Conservation (phyloP, 1,140 invertebrate genomes). For the Drosophila sturtevanti region DNA sequence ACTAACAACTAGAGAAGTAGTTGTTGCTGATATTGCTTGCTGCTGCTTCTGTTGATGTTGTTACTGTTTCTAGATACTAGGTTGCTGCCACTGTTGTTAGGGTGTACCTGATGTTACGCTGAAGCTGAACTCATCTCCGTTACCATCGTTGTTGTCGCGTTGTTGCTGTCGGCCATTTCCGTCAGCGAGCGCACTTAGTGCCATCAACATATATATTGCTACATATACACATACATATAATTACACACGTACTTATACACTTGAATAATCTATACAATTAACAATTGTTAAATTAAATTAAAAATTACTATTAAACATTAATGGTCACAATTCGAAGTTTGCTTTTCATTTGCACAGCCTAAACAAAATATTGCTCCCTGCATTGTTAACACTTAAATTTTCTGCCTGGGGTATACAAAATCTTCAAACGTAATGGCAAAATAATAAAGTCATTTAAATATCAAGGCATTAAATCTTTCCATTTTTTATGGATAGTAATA, state of each 20-base stretch:
- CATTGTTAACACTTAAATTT: no score
- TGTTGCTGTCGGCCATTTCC: slow-evolving; percentile 70
- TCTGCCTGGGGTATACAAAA: no score
- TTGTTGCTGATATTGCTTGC: slow-evolving; percentile 14
- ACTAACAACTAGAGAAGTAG: slow-evolving; percentile 41
- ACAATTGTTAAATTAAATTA: not conserved
- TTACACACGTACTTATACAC: slow-evolving; percentile 29
- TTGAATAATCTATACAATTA: slow-evolving; percentile 3
- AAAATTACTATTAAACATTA: not conserved
- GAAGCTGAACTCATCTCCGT: slow-evolving; percentile 69
- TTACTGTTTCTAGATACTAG: slow-evolving; percentile 24
- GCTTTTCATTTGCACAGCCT: not conserved
- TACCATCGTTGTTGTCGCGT: slow-evolving; percentile 22
- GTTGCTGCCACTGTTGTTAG: slow-evolving; percentile 12
- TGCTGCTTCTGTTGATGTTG: slow-evolving; percentile 17
- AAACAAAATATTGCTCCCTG: no score
- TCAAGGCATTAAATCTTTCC: no score
- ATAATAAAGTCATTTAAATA: no score
- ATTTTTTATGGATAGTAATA: no score
- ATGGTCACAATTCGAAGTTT: not conserved
- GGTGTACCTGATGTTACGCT: slow-evolving; percentile 72
- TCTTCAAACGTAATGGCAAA: no score
- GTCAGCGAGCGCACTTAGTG: slow-evolving; percentile 66
- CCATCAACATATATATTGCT: slow-evolving; percentile 16
- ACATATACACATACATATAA: slow-evolving; percentile 29